Evolutionary conservation across 1,140 invertebrate genomes (phyloP).

Genomic region (Frieseomelitta varia): DNA sequence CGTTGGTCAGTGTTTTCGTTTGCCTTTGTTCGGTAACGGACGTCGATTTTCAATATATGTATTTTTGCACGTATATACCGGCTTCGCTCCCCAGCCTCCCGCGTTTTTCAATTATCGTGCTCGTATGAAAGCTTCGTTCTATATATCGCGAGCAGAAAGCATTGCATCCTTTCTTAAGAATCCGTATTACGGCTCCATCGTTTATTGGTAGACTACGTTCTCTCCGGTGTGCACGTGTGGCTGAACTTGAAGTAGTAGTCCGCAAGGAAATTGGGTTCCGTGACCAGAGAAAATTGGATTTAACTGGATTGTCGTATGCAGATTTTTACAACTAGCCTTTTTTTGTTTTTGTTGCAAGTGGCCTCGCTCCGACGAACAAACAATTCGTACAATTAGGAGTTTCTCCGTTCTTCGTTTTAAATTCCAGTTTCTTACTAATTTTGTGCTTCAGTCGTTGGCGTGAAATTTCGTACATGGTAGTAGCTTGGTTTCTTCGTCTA

Average conservation of each 20-base stretch:
- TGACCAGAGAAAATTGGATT: neutral
- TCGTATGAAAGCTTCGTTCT: neutral
- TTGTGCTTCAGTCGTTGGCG: neutral
- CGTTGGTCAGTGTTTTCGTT: neutral
- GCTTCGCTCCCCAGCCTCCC: neutral
- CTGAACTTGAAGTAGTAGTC: neutral
- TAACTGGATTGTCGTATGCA: neutral
- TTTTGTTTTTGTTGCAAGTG: neutral
- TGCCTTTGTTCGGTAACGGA: neutral
- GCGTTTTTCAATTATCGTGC: constrained; percentile 31
- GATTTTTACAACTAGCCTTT: too few relatives aligned
- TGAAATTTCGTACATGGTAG: neutral
- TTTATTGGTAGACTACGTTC: neutral
- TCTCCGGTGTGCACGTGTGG: neutral
- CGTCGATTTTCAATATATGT: constrained; percentile 20
- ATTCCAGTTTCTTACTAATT: too few relatives aligned
- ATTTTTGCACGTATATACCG: neutral
- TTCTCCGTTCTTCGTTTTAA: too few relatives aligned
- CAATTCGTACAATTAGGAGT: neutral
- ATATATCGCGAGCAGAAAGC: neutral
- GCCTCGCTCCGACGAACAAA: too few relatives aligned
- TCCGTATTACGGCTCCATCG: neutral
- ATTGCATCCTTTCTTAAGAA: constrained; percentile 1
- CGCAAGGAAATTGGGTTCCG: neutral
- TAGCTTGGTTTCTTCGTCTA: neutral